Percentiles rank a stretch among this genome's conserved stretches.
Conservation (phyloP, 1,140 invertebrate genomes). For the Cataglyphis hispanica region DNA sequence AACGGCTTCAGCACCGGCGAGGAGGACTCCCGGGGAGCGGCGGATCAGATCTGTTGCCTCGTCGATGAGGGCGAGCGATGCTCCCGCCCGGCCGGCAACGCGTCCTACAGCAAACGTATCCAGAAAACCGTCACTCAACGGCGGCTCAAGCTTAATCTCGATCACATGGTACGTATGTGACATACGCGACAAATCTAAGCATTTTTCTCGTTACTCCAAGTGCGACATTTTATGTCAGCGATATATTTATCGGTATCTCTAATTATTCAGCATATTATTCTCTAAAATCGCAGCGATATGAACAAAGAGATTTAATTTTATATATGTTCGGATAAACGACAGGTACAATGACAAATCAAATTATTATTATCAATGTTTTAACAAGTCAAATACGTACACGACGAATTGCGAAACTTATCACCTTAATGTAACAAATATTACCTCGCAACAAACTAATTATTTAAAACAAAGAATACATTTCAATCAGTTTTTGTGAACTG, state of each 20-base stretch:
- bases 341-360: too few species aligned
- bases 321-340: too few species aligned
- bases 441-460: background rate
- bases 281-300: too few species aligned
- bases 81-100: constrained; percentile 95
- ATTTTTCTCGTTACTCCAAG: too few species aligned
- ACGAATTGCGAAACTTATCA: too few species aligned
- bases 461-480: background rate
- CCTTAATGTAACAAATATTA: background rate
- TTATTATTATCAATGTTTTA: too few species aligned
- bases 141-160: constrained; percentile 95
- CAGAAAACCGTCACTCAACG: constrained; percentile 98
- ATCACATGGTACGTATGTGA: constrained; percentile 90
- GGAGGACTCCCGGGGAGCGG: constrained; percentile 93
- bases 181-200: background rate
- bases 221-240: background rate
- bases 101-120: constrained; percentile 98
- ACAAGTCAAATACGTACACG: too few species aligned
- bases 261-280: too few species aligned
- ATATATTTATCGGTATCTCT: background rate
- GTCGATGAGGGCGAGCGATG: constrained; percentile 96
- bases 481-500: background rate
- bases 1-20: constrained; percentile 97
- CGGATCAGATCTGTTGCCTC: constrained; percentile 97
- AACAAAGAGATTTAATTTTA: too few species aligned